These are phyloP conservation scores for Pangasius larnaudii DNA, from an alignment of 2,797 vertebrate genomes.

Conservation along the genomic window DNA sequence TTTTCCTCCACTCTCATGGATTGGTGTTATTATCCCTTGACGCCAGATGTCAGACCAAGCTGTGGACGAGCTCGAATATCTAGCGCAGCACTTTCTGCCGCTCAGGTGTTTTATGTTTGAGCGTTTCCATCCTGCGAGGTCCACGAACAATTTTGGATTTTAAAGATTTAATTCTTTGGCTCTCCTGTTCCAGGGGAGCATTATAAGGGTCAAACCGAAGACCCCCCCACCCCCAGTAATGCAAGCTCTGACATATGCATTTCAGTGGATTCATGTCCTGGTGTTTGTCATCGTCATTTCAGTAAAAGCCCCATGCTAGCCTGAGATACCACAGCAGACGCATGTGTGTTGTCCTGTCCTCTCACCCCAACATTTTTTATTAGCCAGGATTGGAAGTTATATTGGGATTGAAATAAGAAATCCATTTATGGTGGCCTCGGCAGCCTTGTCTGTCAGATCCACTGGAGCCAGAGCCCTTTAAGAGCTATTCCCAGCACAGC, in stretches of 20 bases:
- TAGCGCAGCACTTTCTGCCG: background rate
- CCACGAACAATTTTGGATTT: background rate
- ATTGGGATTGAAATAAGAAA: slow-evolving; percentile 58
- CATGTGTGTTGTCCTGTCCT: background rate
- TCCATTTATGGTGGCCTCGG: slow-evolving; percentile 71
- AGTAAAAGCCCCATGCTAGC: background rate
- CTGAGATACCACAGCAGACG: background rate
- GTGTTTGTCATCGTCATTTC: slow-evolving; percentile 9
- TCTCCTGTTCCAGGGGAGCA: background rate
- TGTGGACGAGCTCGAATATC: background rate
- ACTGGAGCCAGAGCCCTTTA: slow-evolving; percentile 70
- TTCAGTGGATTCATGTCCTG: background rate
- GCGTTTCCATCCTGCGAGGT: background rate
- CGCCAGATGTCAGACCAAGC: background rate
- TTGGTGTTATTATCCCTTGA: background rate
- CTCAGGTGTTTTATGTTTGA: background rate
- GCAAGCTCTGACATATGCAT: slow-evolving; percentile 2
- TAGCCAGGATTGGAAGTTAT: slow-evolving; percentile 69
- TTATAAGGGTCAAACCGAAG: background rate
- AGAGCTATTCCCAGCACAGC: slow-evolving; percentile 69
- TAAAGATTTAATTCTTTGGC: background rate
- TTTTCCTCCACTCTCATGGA: background rate
- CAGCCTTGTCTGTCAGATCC: slow-evolving; percentile 67
- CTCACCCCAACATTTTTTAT: slow-evolving; percentile 23
- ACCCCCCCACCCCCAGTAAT: background rate